Base-by-base conservation (phyloP, 37 sponge, comb jelly and placozoan genomes). In the Beroe forskalii region DNA sequence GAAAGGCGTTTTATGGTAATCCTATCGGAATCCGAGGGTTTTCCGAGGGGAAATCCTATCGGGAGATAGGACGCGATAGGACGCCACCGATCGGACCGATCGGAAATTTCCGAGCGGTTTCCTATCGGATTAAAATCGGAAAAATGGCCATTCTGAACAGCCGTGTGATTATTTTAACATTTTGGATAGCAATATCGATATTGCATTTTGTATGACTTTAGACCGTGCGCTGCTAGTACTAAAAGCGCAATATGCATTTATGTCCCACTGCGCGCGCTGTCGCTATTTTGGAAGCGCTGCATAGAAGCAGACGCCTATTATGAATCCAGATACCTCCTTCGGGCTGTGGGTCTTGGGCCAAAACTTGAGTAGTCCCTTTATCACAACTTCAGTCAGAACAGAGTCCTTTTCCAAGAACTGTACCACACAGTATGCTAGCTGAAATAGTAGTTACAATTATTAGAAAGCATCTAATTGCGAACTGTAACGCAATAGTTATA, bases 391-490 rank as follows among this genome's bases (percentile, higher is more conserved):
- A 12, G 99, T 94, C 4, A 98, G 93, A 1, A 92, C 33, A 2
- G 94, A 93, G 60, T 98, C 99, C 89, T 98, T 98, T 89, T 98
- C 99, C 2, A 98, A 41, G 92, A 96, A 98, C 93, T 98, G 99
- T 0, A 98, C 96, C 61, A 98, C 95, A 80, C 95, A 96, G 90
- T 96, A 96, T 3, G 96, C 94, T 48, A 96, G 91, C 93, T 94
- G 67, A 91, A 66, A 91, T 31, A 42, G n/a, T n/a, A 28, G 14
- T 32, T 62, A 89, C 22, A 8, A 62, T 40, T 22, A 89, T 48
- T 17, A 17, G 55, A 6, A 48, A 17, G 55, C 12, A 48, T 6
- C 55, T 48, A 48, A 48, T 48, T 48, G 55, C 55, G 55, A 17
- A 48, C 55, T 48, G 55, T 48, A 48, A 48, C 12, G 12, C 55